Evolutionary conservation across 1,140 invertebrate species (phyloP).

Genomic region (Ectropis grisescens): DNA sequence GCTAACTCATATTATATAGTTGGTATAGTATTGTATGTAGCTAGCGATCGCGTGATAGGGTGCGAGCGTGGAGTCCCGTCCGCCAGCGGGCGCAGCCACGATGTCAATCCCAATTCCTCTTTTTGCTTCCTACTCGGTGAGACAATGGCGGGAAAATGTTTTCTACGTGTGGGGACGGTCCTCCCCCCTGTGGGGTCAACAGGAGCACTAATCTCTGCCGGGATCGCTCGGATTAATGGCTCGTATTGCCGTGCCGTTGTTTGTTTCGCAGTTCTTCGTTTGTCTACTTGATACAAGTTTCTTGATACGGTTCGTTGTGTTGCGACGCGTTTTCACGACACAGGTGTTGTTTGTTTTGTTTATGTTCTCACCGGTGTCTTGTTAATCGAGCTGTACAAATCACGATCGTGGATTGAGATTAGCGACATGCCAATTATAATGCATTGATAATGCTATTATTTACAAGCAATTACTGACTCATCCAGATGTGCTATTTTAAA

Average conservation of each 20-base stretch:
- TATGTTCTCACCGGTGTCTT: too few species aligned
- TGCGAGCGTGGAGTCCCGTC: background rate
- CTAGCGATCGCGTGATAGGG: too few species aligned
- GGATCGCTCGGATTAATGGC: slow-evolving; percentile 60
- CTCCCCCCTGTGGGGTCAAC: slow-evolving; percentile 29
- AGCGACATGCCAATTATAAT: too few species aligned
- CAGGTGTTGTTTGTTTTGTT: slow-evolving; percentile 7
- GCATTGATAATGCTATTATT: too few species aligned
- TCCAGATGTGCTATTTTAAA: too few species aligned
- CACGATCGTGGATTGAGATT: too few species aligned
- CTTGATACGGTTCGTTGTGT: slow-evolving; percentile 23
- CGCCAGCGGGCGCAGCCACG: slow-evolving; percentile 15
- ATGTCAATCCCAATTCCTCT: slow-evolving; percentile 51
- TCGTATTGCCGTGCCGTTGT: slow-evolving; percentile 56
- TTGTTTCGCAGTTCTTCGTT: slow-evolving; percentile 45
- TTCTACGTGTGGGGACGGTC: slow-evolving; percentile 36
- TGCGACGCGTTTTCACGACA: slow-evolving; percentile 6
- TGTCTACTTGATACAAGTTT: slow-evolving; percentile 39
- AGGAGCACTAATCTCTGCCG: slow-evolving; percentile 53
- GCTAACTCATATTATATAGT: too few species aligned
- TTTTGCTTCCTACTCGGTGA: slow-evolving; percentile 47
- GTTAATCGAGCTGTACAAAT: too few species aligned
- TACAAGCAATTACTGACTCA: too few species aligned
- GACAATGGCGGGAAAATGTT: slow-evolving; percentile 59
- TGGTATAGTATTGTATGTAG: too few species aligned